phyloP scores from a whole-genome alignment of 2,113 vertebrate genomes.

The Marmota flaviventris region DNA sequence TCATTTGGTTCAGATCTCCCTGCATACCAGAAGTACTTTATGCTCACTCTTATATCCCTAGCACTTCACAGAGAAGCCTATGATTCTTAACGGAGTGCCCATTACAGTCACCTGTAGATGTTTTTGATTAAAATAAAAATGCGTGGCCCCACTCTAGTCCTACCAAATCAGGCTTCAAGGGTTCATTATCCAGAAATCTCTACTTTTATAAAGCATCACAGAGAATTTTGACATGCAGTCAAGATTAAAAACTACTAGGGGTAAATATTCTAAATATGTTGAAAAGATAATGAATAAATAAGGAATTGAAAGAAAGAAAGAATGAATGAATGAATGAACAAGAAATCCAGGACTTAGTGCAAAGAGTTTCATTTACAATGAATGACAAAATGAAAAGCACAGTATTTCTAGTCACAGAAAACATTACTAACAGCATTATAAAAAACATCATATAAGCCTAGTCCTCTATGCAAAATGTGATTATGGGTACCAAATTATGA shows the following conservation, averaged over 20 bases:
- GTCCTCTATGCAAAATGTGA: not conserved
- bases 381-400: not conserved
- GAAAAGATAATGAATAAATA: constrained; percentile 57
- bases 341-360: not conserved
- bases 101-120: not conserved
- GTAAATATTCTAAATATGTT: not conserved
- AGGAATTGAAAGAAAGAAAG: not conserved
- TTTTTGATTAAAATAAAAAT: constrained; percentile 42
- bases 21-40: not conserved
- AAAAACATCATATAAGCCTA: not conserved
- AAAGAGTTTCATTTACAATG: constrained; percentile 36
- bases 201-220: constrained; percentile 36
- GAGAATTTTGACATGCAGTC: constrained; percentile 44
- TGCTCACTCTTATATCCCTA: not conserved
- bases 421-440: constrained; percentile 13
- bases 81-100: not conserved
- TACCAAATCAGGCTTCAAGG: not conserved
- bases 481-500: constrained; percentile 25
- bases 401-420: constrained; percentile 44
- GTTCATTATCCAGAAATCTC: constrained; percentile 3
- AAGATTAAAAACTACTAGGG: constrained; percentile 57
- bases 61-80: not conserved
- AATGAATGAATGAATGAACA: not conserved
- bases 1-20: not conserved
- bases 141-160: not conserved